These are phyloP conservation scores for Trachelus stipa DNA, from an alignment of 2,888 invertebrate species.

Conservation along the genomic window DNA sequence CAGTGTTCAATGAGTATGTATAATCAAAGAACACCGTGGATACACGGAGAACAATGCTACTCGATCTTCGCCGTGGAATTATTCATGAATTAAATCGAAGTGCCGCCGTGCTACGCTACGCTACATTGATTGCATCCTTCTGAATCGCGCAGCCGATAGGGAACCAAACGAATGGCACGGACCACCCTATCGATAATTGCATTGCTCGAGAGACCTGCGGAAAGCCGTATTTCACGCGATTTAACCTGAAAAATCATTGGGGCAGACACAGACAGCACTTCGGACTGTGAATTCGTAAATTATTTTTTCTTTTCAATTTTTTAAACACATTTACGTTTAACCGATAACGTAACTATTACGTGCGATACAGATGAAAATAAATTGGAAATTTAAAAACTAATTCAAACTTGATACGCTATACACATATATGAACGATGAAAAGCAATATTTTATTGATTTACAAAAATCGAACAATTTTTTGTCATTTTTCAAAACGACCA, in stretches of 20 bases:
- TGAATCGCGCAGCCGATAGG: slow-evolving; percentile 26
- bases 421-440: too few species aligned
- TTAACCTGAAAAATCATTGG: slow-evolving; percentile 35
- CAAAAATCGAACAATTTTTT: too few species aligned
- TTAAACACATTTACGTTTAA: too few species aligned
- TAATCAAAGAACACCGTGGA: too few species aligned
- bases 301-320: not conserved
- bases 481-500: too few species aligned
- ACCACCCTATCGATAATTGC: slow-evolving; percentile 48
- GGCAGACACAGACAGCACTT: not conserved
- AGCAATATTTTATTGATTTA: too few species aligned
- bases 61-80: slow-evolving; percentile 37
- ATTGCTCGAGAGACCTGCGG: slow-evolving; percentile 47
- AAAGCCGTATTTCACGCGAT: slow-evolving; percentile 52
- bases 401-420: too few species aligned
- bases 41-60: too few species aligned
- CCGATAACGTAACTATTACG: too few species aligned
- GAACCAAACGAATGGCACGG: slow-evolving; percentile 11
- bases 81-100: slow-evolving; percentile 60
- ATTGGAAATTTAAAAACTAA: too few species aligned
- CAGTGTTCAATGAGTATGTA: too few species aligned
- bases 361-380: too few species aligned
- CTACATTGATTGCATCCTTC: slow-evolving; percentile 53
- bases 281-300: slow-evolving; percentile 7
- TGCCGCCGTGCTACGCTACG: slow-evolving; percentile 41